phyloP scores from a whole-genome alignment of 2,797 vertebrate genomes.

The Eremophila alpestris region DNA sequence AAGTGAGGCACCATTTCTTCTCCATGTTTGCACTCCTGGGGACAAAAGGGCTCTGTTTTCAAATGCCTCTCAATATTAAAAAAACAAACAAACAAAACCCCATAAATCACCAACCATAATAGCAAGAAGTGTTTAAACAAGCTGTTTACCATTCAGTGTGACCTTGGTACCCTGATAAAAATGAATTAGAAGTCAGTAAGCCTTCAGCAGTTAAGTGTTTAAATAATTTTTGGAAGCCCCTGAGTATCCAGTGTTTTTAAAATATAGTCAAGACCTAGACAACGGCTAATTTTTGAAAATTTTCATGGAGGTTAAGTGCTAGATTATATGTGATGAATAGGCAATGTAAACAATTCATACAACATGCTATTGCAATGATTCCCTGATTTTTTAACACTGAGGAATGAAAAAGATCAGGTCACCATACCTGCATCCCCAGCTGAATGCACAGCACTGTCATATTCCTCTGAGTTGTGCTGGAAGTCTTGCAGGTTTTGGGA shows the following conservation, averaged over 20 bases:
- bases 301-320: background rate
- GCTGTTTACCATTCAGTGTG: background rate
- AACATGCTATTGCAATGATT: fast-evolving
- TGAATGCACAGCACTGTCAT: conserved; percentile 81
- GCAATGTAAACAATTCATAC: background rate
- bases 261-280: background rate
- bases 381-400: background rate
- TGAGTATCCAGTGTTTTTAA: background rate
- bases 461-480: conserved; percentile 83
- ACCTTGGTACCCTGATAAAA: background rate
- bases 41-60: background rate
- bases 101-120: background rate
- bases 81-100: background rate
- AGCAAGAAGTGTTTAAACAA: background rate
- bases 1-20: background rate
- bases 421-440: conserved; percentile 87
- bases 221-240: background rate
- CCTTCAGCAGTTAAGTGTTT: background rate
- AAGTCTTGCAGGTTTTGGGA: conserved; percentile 85
- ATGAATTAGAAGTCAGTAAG: background rate
- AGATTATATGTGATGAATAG: background rate
- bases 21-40: background rate
- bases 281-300: background rate
- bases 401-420: background rate
- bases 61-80: background rate